Percentiles rank a stretch among this genome's conserved stretches.
These are phyloP conservation scores for Heliconius melpomene DNA, from an alignment of 1,140 invertebrate species.

Conservation along the genomic window DNA sequence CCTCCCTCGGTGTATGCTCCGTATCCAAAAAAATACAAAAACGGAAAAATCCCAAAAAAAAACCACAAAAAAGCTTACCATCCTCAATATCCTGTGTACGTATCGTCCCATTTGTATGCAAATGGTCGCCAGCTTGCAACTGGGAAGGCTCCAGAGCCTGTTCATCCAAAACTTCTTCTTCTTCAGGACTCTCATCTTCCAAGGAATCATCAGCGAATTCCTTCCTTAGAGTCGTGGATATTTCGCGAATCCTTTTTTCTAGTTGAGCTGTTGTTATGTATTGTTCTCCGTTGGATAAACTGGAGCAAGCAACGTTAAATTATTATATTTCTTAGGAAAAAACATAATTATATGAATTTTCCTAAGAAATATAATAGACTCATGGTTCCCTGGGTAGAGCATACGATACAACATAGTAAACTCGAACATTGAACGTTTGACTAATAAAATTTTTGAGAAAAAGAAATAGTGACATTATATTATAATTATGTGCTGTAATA, in stretches of 20 bases:
- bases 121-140: slow-evolving; percentile 59
- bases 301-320: slow-evolving; percentile 51
- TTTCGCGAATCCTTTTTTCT: slow-evolving; percentile 85
- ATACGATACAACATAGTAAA: too few species aligned
- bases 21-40: not conserved
- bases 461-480: too few species aligned
- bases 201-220: slow-evolving; percentile 60
- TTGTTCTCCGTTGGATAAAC: slow-evolving; percentile 91
- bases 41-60: not conserved
- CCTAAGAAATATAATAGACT: too few species aligned
- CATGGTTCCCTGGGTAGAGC: too few species aligned
- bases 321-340: not conserved
- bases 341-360: too few species aligned
- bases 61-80: slow-evolving; percentile 40
- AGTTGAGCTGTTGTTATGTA: slow-evolving; percentile 92
- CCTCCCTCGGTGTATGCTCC: not conserved
- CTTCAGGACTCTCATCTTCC: slow-evolving; percentile 64
- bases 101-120: slow-evolving; percentile 63
- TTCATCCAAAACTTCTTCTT: slow-evolving; percentile 52
- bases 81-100: slow-evolving; percentile 51
- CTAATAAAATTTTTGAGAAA: too few species aligned
- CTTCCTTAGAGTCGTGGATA: slow-evolving; percentile 78
- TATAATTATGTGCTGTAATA: too few species aligned
- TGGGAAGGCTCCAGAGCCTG: slow-evolving; percentile 61
- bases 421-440: too few species aligned